Evolutionary conservation across 2,797 vertebrate species (phyloP).

Genomic region (Austrolebias charrua): DNA sequence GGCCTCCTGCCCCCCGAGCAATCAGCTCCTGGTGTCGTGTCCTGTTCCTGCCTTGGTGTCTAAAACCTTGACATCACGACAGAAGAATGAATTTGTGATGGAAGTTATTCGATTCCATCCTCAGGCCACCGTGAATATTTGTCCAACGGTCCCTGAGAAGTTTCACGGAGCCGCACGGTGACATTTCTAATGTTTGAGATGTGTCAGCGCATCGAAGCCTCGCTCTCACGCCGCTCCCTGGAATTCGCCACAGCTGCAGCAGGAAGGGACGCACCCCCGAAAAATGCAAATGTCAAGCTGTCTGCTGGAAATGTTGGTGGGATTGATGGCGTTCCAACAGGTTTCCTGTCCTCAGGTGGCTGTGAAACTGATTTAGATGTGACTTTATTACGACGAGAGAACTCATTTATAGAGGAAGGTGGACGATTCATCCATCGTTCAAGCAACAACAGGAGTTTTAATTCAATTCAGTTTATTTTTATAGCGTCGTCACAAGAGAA

Average conservation of each 20-base stretch:
- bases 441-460: not conserved
- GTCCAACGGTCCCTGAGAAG: not conserved
- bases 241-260: not conserved
- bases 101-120: not conserved
- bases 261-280: not conserved
- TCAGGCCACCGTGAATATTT: not conserved
- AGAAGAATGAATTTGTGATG: not conserved
- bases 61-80: too few relatives aligned
- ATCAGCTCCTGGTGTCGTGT: too few relatives aligned
- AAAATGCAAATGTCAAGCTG: not conserved
- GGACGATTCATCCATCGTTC: not conserved
- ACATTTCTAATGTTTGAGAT: not conserved
- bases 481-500: too few relatives aligned
- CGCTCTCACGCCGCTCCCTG: not conserved
- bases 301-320: not conserved
- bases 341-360: not conserved
- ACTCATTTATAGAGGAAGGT: not conserved
- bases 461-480: too few relatives aligned
- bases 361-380: not conserved
- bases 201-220: not conserved
- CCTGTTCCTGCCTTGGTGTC: too few relatives aligned
- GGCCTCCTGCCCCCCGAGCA: too few relatives aligned
- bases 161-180: not conserved
- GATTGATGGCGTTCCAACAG: slow-evolving; percentile 1
- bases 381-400: not conserved